Percentiles rank a stretch among this genome's conserved stretches.
phyloP scores from a whole-genome alignment of 2,113 vertebrate species.

The Hydrochoerus hydrochaeris region DNA sequence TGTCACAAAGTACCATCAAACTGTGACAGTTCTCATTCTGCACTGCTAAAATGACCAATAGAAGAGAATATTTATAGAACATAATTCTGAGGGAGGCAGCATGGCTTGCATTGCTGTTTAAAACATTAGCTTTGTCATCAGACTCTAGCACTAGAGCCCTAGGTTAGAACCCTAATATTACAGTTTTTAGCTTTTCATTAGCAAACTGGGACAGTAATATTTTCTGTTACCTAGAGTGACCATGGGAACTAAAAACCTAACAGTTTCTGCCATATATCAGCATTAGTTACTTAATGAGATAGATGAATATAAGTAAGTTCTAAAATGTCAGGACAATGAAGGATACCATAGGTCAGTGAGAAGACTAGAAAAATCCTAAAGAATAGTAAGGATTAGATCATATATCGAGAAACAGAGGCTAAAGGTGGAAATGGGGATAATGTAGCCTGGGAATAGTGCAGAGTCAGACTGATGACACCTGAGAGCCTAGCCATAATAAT shows the following conservation, averaged over 20 bases:
- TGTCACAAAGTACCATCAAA: neutral
- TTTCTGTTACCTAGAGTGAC: neutral
- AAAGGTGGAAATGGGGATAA: neutral
- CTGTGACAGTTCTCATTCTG: neutral
- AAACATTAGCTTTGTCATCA: neutral
- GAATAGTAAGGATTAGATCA: neutral
- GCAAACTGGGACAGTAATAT: neutral
- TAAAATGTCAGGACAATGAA: neutral
- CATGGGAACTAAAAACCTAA: neutral
- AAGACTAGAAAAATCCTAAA: neutral
- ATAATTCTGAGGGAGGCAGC: neutral
- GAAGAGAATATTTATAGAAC: neutral
- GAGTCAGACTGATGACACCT: neutral
- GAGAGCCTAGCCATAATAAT: neutral
- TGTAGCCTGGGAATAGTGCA: neutral
- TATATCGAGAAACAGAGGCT: neutral
- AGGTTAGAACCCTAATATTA: neutral
- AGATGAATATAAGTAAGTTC: neutral
- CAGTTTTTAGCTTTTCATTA: neutral
- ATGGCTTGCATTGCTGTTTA: neutral
- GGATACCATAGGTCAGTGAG: no score
- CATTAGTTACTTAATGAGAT: neutral
- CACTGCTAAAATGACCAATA: neutral
- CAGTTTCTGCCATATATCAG: neutral
- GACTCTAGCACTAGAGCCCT: neutral